These are phyloP conservation scores for Heliconius eleuchia DNA, from an alignment of 1,140 invertebrate genomes.

Conservation along the genomic window DNA sequence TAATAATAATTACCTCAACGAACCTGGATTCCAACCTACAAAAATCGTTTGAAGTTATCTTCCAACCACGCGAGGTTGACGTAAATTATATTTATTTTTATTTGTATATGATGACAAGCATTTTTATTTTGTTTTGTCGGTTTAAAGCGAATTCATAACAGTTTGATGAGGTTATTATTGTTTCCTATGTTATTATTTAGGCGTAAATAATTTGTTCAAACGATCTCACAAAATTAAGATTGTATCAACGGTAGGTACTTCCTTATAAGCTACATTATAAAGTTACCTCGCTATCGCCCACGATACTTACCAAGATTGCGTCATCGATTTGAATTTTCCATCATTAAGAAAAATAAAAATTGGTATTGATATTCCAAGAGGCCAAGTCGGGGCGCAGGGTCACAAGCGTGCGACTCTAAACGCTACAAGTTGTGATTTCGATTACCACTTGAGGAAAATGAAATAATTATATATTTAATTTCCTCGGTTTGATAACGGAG, in stretches of 20 bases:
- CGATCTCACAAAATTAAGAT: constrained; percentile 17
- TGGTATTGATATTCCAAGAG: no score
- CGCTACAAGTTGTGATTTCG: no score
- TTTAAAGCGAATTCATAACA: background rate
- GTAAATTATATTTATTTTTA: background rate
- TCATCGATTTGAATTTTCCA: constrained; percentile 27
- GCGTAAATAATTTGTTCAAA: background rate
- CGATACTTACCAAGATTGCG: constrained; percentile 24
- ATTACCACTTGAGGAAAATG: no score
- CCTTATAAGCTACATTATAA: constrained; percentile 21
- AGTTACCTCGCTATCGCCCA: constrained; percentile 30
- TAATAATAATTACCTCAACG: no score
- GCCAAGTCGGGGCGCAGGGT: no score
- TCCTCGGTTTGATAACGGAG: no score
- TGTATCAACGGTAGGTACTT: constrained; percentile 26
- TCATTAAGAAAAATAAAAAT: no score
- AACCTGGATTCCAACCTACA: no score
- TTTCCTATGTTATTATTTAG: background rate
- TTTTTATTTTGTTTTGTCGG: background rate
- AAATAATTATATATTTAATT: no score
- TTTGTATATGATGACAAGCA: background rate
- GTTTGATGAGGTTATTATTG: background rate
- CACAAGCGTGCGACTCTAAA: no score
- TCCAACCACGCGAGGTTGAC: background rate
- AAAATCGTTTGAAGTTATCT: no score